These are phyloP conservation scores for Uropsilus gracilis DNA, from an alignment of 2,113 vertebrate species.

Conservation along the genomic window DNA sequence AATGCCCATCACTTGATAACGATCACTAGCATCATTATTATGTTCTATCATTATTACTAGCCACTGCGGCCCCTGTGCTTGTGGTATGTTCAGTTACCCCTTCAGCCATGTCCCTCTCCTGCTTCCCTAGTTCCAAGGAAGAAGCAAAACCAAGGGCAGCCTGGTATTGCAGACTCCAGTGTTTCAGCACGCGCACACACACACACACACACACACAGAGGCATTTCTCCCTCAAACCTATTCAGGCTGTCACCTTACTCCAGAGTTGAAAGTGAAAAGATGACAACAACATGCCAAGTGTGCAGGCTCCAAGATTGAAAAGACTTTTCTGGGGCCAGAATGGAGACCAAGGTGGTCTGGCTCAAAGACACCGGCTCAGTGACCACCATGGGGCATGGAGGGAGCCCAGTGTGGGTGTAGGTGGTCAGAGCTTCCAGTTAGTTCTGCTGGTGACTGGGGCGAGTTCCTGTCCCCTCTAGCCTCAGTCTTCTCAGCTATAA, in stretches of 20 bases:
- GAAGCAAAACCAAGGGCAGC: neutral
- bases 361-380: neutral
- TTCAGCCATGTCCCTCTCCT: neutral
- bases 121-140: neutral
- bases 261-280: conserved; percentile 26
- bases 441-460: neutral
- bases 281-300: neutral
- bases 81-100: neutral
- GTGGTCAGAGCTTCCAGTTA: neutral
- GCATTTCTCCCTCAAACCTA: neutral
- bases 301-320: neutral
- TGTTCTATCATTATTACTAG: neutral
- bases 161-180: neutral
- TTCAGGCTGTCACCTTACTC: neutral
- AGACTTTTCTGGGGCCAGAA: neutral
- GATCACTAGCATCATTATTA: too few relatives aligned
- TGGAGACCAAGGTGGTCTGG: neutral
- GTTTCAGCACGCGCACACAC: neutral
- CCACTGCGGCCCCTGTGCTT: neutral
- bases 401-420: neutral
- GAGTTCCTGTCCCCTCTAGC: neutral
- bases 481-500: neutral
- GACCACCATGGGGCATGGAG: neutral
- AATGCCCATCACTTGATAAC: neutral
- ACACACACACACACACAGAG: neutral